These are phyloP conservation scores for Steinernema carpocapsae DNA, from an alignment of 2,888 invertebrate species.

Conservation along the genomic window DNA sequence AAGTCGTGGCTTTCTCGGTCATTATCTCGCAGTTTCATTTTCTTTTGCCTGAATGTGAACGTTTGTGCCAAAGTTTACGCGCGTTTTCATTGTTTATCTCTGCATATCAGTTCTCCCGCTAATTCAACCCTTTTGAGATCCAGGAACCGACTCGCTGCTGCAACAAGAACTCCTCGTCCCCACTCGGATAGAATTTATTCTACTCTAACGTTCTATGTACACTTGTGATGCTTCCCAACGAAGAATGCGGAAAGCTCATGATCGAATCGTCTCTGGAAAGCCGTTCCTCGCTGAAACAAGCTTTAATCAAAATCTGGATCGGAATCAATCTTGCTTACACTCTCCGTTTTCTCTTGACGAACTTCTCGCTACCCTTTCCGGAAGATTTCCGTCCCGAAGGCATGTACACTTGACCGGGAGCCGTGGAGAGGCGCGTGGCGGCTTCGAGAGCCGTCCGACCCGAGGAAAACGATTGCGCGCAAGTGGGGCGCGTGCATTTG, in stretches of 20 bases:
- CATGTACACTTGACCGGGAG: slow-evolving; percentile 16
- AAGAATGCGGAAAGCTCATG: slow-evolving; percentile 18
- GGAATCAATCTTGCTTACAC: not conserved
- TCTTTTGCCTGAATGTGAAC: no score
- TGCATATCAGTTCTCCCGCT: no score
- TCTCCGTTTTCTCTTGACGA: slow-evolving; percentile 26
- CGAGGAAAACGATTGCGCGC: not conserved
- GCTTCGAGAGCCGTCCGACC: slow-evolving; percentile 16
- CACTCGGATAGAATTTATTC: slow-evolving; percentile 3
- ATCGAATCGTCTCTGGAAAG: slow-evolving; percentile 7
- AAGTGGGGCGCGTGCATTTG: not conserved
- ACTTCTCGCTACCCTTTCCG: slow-evolving; percentile 9
- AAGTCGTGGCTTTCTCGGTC: no score
- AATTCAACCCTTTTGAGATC: no score
- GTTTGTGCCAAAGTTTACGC: no score
- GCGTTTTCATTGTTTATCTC: no score
- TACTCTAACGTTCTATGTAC: not conserved
- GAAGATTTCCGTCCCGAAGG: not conserved
- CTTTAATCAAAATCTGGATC: not conserved
- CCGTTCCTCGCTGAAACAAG: slow-evolving; percentile 7
- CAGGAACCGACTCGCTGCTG: no score
- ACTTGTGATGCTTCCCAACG: slow-evolving; percentile 3
- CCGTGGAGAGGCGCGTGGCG: slow-evolving; percentile 13
- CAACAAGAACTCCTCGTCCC: no score
- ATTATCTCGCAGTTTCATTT: no score